Evolutionary conservation across 2,797 vertebrate species (phyloP).

Genomic region (Falco novaeseelandiae): DNA sequence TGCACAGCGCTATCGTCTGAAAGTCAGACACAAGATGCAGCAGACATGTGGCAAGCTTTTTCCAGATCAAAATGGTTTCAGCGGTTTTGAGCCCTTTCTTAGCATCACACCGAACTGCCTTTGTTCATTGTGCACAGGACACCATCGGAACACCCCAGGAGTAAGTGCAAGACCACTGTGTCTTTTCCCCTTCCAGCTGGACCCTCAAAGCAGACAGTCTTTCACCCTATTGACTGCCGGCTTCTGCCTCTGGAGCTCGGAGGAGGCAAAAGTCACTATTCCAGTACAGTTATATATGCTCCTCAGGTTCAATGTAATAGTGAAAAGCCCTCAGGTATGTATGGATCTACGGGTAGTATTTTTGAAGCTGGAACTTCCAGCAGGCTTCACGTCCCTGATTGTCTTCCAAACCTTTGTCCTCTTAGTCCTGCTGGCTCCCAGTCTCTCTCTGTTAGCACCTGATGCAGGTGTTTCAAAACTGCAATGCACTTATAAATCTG

Average conservation of each 20-base stretch:
- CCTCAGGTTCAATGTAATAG: background rate
- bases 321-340: background rate
- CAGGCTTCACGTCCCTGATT: background rate
- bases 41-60: background rate
- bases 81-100: background rate
- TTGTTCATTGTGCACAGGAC: background rate
- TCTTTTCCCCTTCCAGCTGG: background rate
- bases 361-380: background rate
- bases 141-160: accelerated
- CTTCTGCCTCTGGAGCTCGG: background rate
- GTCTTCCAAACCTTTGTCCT: background rate
- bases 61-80: background rate
- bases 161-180: background rate
- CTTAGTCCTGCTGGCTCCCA: background rate
- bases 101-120: background rate
- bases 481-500: background rate
- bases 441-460: background rate
- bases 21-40: background rate
- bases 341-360: background rate
- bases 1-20: background rate
- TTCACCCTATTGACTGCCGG: background rate
- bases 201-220: background rate
- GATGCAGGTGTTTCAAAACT: background rate
- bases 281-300: background rate
- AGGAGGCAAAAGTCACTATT: background rate